A percentile compares a stretch with the other conserved stretches of the same genome.
Evolutionary conservation across 2,888 invertebrate genomes (phyloP).

Genomic region (Eristalis intricaria): DNA sequence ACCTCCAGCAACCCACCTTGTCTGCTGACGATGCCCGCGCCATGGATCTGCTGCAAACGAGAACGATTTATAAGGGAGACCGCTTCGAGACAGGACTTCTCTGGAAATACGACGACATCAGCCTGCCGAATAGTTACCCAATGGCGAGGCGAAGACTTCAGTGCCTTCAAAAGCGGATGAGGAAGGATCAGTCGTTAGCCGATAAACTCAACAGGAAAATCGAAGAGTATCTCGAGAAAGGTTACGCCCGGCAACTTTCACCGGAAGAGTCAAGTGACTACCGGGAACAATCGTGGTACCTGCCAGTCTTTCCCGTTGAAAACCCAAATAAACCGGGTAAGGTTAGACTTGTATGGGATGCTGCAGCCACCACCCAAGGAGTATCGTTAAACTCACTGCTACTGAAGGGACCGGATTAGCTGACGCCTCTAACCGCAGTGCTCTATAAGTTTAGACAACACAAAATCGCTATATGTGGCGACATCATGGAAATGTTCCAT

Average conservation of each 20-base stretch:
- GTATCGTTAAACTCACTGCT: constrained; percentile 74
- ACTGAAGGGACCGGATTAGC: constrained; percentile 75
- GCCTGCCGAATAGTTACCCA: too few species aligned
- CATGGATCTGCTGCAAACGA: too few species aligned
- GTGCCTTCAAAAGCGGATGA: too few species aligned
- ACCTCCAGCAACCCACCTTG: too few species aligned
- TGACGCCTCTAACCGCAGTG: constrained; percentile 14
- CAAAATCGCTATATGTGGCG: constrained; percentile 20
- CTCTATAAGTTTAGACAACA: constrained; percentile 5
- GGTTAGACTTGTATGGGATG: constrained; percentile 76
- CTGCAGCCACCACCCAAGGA: constrained; percentile 74
- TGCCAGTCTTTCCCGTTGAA: constrained; percentile 73
- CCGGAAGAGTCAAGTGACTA: neutral
- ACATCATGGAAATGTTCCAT: constrained; percentile 47
- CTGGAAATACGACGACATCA: neutral
- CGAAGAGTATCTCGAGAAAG: neutral
- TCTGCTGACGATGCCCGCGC: too few species aligned
- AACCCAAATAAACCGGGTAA: constrained; percentile 74
- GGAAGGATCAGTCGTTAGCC: too few species aligned
- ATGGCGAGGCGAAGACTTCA: neutral
- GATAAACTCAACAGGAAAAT: neutral
- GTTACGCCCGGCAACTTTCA: neutral
- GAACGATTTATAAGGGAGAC: neutral
- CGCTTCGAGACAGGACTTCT: neutral
- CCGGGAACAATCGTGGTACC: constrained; percentile 65